Evolutionary conservation across 2,113 vertebrate species (phyloP).

Genomic region (Heliornis fulica): DNA sequence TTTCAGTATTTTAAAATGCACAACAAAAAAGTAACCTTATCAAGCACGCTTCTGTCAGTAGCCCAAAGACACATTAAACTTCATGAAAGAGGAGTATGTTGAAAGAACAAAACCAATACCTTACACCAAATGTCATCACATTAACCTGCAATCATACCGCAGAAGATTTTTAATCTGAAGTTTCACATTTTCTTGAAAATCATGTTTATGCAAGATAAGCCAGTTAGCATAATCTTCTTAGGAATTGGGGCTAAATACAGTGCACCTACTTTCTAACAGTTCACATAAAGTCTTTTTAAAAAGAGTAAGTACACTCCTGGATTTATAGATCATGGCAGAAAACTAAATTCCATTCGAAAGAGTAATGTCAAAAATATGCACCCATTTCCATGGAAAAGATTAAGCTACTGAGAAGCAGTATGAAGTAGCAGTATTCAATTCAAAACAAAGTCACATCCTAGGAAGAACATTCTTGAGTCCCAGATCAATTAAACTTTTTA

Average conservation of each 20-base stretch:
- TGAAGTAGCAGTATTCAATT: neutral
- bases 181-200: neutral
- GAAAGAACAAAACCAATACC: neutral
- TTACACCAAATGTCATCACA: neutral
- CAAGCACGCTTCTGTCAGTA: neutral
- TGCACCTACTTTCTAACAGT: neutral
- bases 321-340: neutral
- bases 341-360: neutral
- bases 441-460: neutral
- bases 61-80: neutral
- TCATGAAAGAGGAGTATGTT: neutral
- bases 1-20: neutral
- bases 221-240: neutral
- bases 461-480: neutral
- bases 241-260: neutral
- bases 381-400: neutral
- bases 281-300: neutral
- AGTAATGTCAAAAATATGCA: neutral
- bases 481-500: neutral
- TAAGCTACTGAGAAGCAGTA: neutral
- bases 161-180: neutral
- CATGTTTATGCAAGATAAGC: neutral
- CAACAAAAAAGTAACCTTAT: neutral
- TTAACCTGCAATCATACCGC: neutral
- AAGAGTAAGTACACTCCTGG: neutral